Evolutionary conservation across 2,888 invertebrate genomes (phyloP), one percentile per base, ranked within the genome.

Genomic region (Mycogona germanica): DNA sequence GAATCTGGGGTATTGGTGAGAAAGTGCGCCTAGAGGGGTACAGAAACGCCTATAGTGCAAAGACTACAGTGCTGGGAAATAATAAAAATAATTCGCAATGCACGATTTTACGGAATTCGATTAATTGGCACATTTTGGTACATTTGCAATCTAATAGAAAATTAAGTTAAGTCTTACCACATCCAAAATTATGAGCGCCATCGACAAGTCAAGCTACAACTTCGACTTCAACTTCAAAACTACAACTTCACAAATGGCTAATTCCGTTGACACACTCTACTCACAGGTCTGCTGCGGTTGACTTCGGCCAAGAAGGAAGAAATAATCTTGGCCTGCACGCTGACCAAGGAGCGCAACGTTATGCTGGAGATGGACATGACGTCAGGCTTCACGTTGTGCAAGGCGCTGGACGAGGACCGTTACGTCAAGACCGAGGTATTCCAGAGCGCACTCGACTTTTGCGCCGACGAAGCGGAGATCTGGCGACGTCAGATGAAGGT

Each of bases 361-460:
- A 70, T 70, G 63, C 64, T 73, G 70, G 73, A 66, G 75, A 72
- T 71, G 73, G 73, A 62, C 73, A 70, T 62, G 62, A 65, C 72
- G 58, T 76, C 76, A 61, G 74, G 75, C 61, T 70, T 77, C 51
- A 76, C 76, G 65, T 63, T 81, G 19, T 73, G 75, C 44, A 75
- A 78, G 63, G 77, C 78, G 21, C 75, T 77, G 63, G 74, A 79
- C 58, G 76, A 74, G 57, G 79, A 80, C 62, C 56, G 51, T 30
- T 74, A 79, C 67, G 78, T 79, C 67, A 76, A 79, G 66, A 78
- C 79, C 58, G 76, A 78, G 58, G 73, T 77, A 59, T 75, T 79
- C 58, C 79, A 79, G 64, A 76, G 76, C 68, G 79, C 80, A 63
- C 72, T 80, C 64, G 75, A 77, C 61, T 79, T 76, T 72, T 80